Evolutionary conservation across 2,888 invertebrate species (phyloP), one percentile per base, ranked within the genome.

Genomic region (Metellina segmentata): DNA sequence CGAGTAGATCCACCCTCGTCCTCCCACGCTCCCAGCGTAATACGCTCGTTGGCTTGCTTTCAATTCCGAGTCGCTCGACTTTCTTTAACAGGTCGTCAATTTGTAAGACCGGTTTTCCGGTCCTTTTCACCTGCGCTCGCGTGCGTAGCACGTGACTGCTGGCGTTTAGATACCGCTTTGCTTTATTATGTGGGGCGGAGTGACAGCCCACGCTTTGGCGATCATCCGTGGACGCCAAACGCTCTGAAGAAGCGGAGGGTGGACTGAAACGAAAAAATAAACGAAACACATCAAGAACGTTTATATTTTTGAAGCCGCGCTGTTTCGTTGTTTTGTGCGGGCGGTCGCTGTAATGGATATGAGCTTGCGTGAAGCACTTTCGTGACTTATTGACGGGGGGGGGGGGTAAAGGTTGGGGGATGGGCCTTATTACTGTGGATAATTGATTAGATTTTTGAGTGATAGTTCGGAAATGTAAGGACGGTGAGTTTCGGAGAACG

Each of bases 131-230:
- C 70, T n/a, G 34, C 71, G 69, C 78, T 49, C n/a, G 81, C 74
- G 53, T 72, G 72, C 75, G 51, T 61, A 19, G 75, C 87, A 72
- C 87, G 87, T 87, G 87, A 87, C 87, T 79, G 52, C 34, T 49
- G 9, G 19, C 71, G n/a, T 72, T 48, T 77, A 34, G 61, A 13
- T 9, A 71, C 79, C 71, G 48, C 20, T 87, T 61, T 78, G 19
- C 72, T 87, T 87, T 81, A 69, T 78, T 81, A 72, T 72, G 77
- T 34, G 72, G 77, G 78, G 70, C 49, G 79, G 52, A n/a, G 51
- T 70, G 70, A 11, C 74, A 51, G 49, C 85, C 81, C 90, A 90
- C 90, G 90, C 90, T 69, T 81, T 69, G 51, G 53, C 70, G 72
- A 79, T 85, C 79, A 79, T 79, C 61, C 81, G 81, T 88, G 81